These are phyloP conservation scores for Aphelocoma californica DNA, from an alignment of 2,797 vertebrate genomes.

Conservation along the genomic window DNA sequence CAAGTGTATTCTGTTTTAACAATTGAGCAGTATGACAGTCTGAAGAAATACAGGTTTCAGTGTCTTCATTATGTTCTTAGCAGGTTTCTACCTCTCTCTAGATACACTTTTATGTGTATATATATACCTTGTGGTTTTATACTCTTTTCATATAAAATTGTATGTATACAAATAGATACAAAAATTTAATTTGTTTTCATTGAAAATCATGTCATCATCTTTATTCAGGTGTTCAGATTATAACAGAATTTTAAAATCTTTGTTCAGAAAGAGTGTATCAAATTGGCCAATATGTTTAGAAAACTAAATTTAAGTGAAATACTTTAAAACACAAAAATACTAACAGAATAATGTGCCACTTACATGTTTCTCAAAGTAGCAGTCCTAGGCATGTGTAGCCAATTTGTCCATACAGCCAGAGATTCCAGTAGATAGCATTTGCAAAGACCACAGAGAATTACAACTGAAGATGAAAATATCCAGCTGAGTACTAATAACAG, in stretches of 20 bases:
- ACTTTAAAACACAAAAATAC: conserved; percentile 5
- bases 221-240: not conserved
- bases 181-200: not conserved
- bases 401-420: conserved; percentile 53
- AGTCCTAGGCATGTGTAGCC: conserved; percentile 39
- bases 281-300: conserved; percentile 2
- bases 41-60: conserved; percentile 1
- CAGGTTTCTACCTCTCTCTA: not conserved
- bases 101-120: not conserved
- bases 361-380: conserved; percentile 33
- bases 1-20: conserved; percentile 35
- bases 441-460: conserved; percentile 64
- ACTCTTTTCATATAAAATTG: not conserved
- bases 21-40: not conserved
- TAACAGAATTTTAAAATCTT: not conserved
- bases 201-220: not conserved
- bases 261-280: not conserved
- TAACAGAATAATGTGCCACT: conserved; percentile 19
- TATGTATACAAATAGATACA: not conserved
- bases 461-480: conserved; percentile 70
- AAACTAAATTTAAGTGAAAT: not conserved
- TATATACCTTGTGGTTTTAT: not conserved
- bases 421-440: conserved; percentile 52
- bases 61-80: not conserved
- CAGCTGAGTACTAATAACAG: conserved; percentile 73